Base-by-base conservation (phyloP, 1,140 invertebrate genomes). In the Bombus superbus region DNA sequence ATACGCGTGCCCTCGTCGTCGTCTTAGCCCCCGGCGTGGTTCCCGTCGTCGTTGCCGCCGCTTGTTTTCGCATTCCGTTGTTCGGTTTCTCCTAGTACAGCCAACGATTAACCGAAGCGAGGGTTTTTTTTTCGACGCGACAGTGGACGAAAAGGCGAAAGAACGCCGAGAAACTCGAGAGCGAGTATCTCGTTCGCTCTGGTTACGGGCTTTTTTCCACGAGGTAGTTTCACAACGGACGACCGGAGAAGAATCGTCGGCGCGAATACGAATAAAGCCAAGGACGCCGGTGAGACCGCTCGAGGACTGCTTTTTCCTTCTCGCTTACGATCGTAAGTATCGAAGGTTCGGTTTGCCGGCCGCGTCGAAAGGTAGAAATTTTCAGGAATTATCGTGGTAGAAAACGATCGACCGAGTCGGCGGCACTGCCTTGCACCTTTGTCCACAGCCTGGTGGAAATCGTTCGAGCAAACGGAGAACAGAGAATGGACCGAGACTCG, bases 241-340 rank as follows among this genome's bases (percentile, higher is more conserved):
- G 11, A n/a, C 18, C 32, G 35, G 38, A 25, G 75, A 64, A 1
- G 38, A 78, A 78, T 78, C 59, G 74, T 76, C 28, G 75, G 38
- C 53, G 44, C 32, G 73, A 75, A 35, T 35, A 28, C 73, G 75
- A 62, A 40, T 40, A 62, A 64, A 73, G n/a, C 40, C 71, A 62
- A 82, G 53, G 53, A 82, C 80, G 79, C 38, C 28, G 25, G 38
- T 40, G 57, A 62, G 62, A 77, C 28, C 25, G 38, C 57, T 77
- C 35, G 75, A 25, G 57, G 38, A 59, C 75, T 59, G 75, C 38
- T 77, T 78, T 62, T 78, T 78, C 75, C 75, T 35, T 25, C n/a
- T 35, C n/a, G 44, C 73, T 44, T 32, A 32, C 32, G 15, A 44
- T 44, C 72, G 69, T 42, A 73, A 62, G 75, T 62, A 25, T 66